Conservation (phyloP, 2,113 vertebrate genomes). For the Dipodomys merriami region DNA sequence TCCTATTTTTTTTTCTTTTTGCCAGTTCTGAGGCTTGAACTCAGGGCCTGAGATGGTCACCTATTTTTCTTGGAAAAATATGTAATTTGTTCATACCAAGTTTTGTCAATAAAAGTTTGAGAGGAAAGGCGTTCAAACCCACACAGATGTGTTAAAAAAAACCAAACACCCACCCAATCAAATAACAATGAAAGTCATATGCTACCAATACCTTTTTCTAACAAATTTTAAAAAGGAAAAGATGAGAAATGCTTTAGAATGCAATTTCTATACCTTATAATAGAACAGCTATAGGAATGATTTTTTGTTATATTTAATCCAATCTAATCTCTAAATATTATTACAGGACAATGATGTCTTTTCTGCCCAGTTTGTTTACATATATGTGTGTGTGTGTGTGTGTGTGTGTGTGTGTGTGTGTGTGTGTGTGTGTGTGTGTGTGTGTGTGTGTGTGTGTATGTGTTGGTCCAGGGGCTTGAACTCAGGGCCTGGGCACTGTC, state of each 20-base stretch:
- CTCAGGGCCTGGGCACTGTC: no score
- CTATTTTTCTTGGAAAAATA: constrained; percentile 29
- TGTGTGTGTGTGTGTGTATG: no score
- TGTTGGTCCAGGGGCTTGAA: no score
- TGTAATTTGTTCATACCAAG: constrained; percentile 29
- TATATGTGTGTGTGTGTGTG: no score
- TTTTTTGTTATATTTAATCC: constrained; percentile 36
- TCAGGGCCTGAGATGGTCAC: no score
- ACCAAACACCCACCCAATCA: background rate
- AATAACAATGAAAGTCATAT: background rate
- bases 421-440: no score
- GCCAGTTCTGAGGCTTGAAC: no score
- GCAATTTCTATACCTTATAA: constrained; percentile 8
- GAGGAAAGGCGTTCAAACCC: background rate
- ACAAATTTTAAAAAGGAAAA: background rate
- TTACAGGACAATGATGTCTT: constrained; percentile 13
- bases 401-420: no score
- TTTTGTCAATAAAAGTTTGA: background rate
- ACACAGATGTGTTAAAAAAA: background rate
- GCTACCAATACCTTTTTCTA: background rate
- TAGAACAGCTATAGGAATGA: constrained; percentile 1
- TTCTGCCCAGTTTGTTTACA: background rate
- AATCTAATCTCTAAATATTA: constrained; percentile 46
- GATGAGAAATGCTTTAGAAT: background rate
- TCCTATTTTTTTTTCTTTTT: background rate